Evolutionary conservation across 2,113 vertebrate species (phyloP), one percentile per base, ranked within the genome.

Genomic region (Smithornis capensis): DNA sequence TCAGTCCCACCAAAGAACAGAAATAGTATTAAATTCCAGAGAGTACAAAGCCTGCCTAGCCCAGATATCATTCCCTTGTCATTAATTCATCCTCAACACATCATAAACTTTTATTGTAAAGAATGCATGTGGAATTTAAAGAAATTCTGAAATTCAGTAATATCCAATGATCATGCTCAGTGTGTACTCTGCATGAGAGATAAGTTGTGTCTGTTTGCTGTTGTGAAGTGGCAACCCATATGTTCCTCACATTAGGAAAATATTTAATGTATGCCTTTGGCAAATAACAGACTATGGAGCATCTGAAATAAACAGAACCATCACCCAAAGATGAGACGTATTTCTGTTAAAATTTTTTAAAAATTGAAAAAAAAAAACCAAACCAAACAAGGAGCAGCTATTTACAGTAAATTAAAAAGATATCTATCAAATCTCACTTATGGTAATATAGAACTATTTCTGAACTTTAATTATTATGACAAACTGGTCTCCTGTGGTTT

Each of bases 401-500:
- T 70, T 78, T 59, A 94, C 89, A 93, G 89, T 69, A 91, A 82
- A 91, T 95, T 94, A 94, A 97, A 96, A 94, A 83, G 70, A 83
- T 93, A 96, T 87, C 89, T 90, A 96, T 94, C 94, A 94, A 95
- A 94, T 92, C 90, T 86, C 65, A 93, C 8, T 96, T 95, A 94
- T 76, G 86, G 77, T 95, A 96, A 95, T 94, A 95, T 38, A 95
- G 96, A 91, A 75, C 93, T 97, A 91, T 96, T 97, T 92, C 92
- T 76, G 87, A 96, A 96, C 92, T 96, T 97, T 97, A 98, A 98
- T 98, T 97, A 97, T 97, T 95, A 92, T 89, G 95, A 97, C 57
- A 56, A 95, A 94, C 95, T 82, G 78, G 87, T 95, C 97, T 95
- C 96, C 90, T 60, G 92, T 92, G 96, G 83, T 90, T 97, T 84